A percentile compares a stretch with the other conserved stretches of the same genome.
Evolutionary conservation across 2,113 vertebrate genomes (phyloP).

Genomic region (Poeciliopsis turrubarensis): DNA sequence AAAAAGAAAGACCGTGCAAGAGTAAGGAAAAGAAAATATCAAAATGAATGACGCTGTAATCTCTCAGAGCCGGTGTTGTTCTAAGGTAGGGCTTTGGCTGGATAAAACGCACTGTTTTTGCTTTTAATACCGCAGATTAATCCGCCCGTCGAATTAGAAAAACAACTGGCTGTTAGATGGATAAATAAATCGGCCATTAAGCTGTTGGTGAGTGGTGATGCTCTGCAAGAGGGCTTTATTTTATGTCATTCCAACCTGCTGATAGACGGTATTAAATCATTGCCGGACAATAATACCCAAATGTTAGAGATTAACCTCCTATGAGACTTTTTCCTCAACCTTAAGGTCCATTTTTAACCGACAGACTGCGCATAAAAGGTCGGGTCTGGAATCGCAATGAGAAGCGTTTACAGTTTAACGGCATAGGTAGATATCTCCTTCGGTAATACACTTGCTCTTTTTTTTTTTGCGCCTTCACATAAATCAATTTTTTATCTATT

Average conservation of each 20-base stretch:
- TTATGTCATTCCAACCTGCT: not conserved
- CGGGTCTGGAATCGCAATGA: not conserved
- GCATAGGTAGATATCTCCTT: conserved; percentile 31
- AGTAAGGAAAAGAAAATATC: not conserved
- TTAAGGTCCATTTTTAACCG: not conserved
- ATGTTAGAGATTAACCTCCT: not conserved
- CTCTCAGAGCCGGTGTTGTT: not conserved
- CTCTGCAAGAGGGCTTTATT: not conserved
- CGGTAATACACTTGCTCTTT: conserved; percentile 36
- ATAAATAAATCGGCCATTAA: not conserved
- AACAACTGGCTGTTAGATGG: not conserved
- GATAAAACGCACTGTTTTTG: not conserved
- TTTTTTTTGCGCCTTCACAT: conserved; percentile 43
- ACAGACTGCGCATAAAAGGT: not conserved
- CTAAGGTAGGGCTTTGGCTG: not conserved
- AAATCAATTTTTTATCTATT: conserved; percentile 68
- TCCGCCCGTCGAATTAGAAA: not conserved
- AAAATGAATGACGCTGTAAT: not conserved
- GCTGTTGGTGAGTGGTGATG: not conserved
- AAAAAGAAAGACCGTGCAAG: too few relatives aligned
- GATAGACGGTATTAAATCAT: not conserved
- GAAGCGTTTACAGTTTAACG: not conserved
- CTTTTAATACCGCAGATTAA: not conserved
- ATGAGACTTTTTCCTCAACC: not conserved
- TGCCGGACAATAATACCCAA: not conserved